Base-by-base conservation (phyloP, 2,888 invertebrate species). In the Pterostichus madidus region DNA sequence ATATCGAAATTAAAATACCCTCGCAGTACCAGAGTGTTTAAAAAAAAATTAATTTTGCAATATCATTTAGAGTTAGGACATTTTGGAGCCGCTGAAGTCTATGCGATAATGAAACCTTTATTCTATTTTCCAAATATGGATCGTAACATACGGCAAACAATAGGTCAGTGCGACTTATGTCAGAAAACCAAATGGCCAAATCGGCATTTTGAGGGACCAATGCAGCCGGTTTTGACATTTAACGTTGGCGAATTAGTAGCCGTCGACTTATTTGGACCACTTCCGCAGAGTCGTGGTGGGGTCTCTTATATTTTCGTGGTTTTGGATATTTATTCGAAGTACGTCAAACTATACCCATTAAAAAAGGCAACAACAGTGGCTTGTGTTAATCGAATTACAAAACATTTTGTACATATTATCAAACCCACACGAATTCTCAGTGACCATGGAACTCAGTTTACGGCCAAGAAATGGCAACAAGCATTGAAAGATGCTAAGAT, bases 241-340 rank as follows among this genome's bases (percentile, higher is more conserved):
- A 11, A n/a, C 1, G 56, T 73, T 3, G 71, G 52, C 0, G 56
- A 84, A 11, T 24, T 84, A 11, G 49, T 84, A 2, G 78, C 85
- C 8, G 39, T 84, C 2, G 84, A 85, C 59, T 61, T 85, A 10
- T 83, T n/a, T n/a, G n/a, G n/a, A n/a, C n/a, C n/a, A n/a, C n/a
- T n/a, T n/a, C n/a, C n/a, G n/a, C n/a, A n/a, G 24, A 46, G 75
- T 8, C 13, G 77, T n/a, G 75, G 78, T 2, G 83, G 83, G 0
- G 73, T 64, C 0, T 15, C 35, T 0, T 84, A 84, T 32, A 73
- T 85, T 11, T 83, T 85, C 5, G 85, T 84, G 0, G 52, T 84
- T 3, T 3, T 82, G 2, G 84, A 85, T 31, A 35, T 84, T 0
- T 85, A 84, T 64, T 78, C 85, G 1, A 85, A 85, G 77, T 84